Base-by-base conservation (phyloP, 2,888 invertebrate genomes). In the Ophion slaviceki region DNA sequence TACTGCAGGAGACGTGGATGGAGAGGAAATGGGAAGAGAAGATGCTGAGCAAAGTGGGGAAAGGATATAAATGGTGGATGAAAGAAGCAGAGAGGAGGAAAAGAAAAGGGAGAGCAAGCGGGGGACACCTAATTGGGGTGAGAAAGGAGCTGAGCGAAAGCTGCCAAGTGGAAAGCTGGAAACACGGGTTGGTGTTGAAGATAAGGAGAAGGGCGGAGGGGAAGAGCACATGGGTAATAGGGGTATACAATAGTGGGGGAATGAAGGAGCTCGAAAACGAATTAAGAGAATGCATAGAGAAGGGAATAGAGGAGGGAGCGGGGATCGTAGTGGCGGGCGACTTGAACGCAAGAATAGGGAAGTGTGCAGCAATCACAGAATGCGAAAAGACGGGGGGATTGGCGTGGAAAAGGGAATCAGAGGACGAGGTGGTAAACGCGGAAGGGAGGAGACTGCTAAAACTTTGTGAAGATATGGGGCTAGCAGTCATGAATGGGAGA, bases 1-100 rank as follows among this genome's bases (percentile, higher is more conserved):
- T 71, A 1, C 11, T 86, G 32, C 84, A 84, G 40, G 86, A 87
- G 36, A 82, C 86, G 1, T 86, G 82, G 78, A 8, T 78, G n/a
- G 86, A 84, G 20, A 57, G 70, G 24, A 70, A 85, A n/a, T 47
- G 80, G 3, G n/a, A 80, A n/a, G 80, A 47, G 20, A 68, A 47
- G 17, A 53, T 32, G 5, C 17, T 80, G 14, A 11, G 24, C 0
- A 80, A 53, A 14, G 28, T 86, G 2, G 59, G 53, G 5, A 79
- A 64, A 28, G 61, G 80, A 32, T 86, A 47, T 14, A 47, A 47
- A 14, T 47, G 47, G 1, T 14, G 14, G 14, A 1, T 14, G 14
- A 14, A 47, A 47, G 47, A 47, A 47, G 47, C 47, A 47, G 11
- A 47, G 47, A 47, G 47, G 47, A 47, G 3, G 47, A 14, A 14